These are phyloP conservation scores for Circaetus gallicus DNA, from an alignment of 2,113 vertebrate genomes.

Conservation along the genomic window DNA sequence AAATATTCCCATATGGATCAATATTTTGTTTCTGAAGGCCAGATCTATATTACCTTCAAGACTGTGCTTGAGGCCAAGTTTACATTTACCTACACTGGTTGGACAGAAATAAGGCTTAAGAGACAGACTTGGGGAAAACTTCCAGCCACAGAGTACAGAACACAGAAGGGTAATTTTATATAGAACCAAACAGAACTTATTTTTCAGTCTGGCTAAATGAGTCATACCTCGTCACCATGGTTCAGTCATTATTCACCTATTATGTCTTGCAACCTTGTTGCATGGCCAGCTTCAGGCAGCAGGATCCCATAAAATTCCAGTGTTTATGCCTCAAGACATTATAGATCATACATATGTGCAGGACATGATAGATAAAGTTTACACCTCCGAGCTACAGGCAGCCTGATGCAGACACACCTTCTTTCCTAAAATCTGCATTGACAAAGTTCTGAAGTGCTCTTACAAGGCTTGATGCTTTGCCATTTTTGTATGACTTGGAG, in stretches of 20 bases:
- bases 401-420: neutral
- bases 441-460: neutral
- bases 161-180: rapidly evolving
- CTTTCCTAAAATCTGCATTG: neutral
- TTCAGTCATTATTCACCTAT: neutral
- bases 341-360: neutral
- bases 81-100: neutral
- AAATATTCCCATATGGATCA: neutral
- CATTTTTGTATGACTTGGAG: neutral
- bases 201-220: neutral
- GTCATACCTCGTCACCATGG: neutral
- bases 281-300: neutral
- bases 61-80: neutral
- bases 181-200: neutral
- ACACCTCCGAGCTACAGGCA: neutral
- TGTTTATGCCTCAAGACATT: neutral
- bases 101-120: neutral
- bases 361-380: neutral
- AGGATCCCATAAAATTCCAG: neutral
- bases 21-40: neutral
- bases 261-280: neutral
- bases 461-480: neutral
- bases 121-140: neutral
- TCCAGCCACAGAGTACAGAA: neutral
- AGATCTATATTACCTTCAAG: neutral